These are phyloP conservation scores for Luperina testacea DNA, from an alignment of 2,888 invertebrate species.

Conservation along the genomic window DNA sequence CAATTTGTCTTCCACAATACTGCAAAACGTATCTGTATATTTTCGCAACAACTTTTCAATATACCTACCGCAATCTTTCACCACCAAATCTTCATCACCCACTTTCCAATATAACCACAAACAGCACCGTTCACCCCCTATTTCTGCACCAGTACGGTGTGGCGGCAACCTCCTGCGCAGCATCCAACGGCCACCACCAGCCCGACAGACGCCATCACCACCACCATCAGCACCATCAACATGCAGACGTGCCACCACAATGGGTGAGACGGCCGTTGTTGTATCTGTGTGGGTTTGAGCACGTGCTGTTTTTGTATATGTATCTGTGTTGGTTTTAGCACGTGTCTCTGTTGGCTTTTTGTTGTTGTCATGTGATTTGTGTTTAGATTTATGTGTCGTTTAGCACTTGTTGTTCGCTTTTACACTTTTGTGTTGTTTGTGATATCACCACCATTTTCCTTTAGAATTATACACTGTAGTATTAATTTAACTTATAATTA, in stretches of 20 bases:
- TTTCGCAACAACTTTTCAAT: not conserved
- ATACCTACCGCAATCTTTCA: not conserved
- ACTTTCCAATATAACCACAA: slow-evolving; percentile 6
- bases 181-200: slow-evolving; percentile 87
- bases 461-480: not conserved
- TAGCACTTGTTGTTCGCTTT: slow-evolving; percentile 21
- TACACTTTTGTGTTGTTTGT: not conserved
- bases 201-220: slow-evolving; percentile 84
- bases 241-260: slow-evolving; percentile 88
- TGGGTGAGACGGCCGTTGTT: slow-evolving; percentile 74
- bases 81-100: not conserved
- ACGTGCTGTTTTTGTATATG: slow-evolving; percentile 17
- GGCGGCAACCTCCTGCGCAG: slow-evolving; percentile 89
- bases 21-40: slow-evolving; percentile 2
- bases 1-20: not conserved
- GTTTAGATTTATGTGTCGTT: slow-evolving; percentile 11
- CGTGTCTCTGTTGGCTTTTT: slow-evolving; percentile 21
- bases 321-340: slow-evolving; percentile 23
- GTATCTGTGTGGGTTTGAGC: slow-evolving; percentile 31
- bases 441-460: not conserved
- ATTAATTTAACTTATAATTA: not conserved
- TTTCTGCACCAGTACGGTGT: slow-evolving; percentile 85
- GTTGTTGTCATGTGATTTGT: slow-evolving; percentile 14
- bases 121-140: slow-evolving; percentile 54
- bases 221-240: slow-evolving; percentile 86